Evolutionary conservation across 2,113 vertebrate genomes (phyloP).

Genomic region (Petroica traversi): DNA sequence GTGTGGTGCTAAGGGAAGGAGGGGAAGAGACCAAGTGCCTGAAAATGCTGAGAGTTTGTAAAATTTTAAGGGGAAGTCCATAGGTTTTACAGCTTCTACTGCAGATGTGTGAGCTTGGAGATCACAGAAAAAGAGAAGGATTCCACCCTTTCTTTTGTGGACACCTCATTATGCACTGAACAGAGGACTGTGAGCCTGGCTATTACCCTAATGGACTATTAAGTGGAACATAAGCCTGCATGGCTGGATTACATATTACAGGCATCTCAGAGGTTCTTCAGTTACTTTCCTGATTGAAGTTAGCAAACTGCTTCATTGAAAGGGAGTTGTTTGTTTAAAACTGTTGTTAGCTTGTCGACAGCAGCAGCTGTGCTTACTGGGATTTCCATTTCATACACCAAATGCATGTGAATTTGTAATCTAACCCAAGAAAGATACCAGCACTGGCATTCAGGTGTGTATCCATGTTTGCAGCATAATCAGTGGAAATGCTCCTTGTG

Average conservation of each 20-base stretch:
- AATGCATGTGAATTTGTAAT: slow-evolving; percentile 9
- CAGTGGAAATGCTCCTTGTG: not conserved
- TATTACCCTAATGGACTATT: slow-evolving; percentile 55
- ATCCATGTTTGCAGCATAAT: not conserved
- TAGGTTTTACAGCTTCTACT: not conserved
- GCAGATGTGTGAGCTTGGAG: not conserved
- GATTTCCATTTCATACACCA: slow-evolving; percentile 3
- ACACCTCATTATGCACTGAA: not conserved
- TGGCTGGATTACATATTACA: not conserved
- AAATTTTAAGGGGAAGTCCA: not conserved
- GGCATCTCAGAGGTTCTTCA: not conserved
- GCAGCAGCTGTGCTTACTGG: slow-evolving; percentile 28
- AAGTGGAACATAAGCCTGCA: slow-evolving; percentile 42
- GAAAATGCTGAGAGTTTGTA: not conserved
- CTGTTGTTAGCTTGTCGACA: not conserved
- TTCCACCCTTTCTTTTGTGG: not conserved
- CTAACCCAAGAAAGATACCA: not conserved
- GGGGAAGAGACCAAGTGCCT: not conserved
- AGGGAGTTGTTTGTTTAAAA: slow-evolving; percentile 26
- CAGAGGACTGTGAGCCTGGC: not conserved
- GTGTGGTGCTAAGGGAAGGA: not conserved
- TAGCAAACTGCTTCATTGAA: not conserved
- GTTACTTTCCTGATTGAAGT: slow-evolving; percentile 35
- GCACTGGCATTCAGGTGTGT: not conserved
- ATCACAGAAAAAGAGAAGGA: not conserved